A percentile compares a stretch with the other conserved stretches of the same genome.
phyloP scores from a whole-genome alignment of 2,888 invertebrate species.

The Teleiodes luculella region DNA sequence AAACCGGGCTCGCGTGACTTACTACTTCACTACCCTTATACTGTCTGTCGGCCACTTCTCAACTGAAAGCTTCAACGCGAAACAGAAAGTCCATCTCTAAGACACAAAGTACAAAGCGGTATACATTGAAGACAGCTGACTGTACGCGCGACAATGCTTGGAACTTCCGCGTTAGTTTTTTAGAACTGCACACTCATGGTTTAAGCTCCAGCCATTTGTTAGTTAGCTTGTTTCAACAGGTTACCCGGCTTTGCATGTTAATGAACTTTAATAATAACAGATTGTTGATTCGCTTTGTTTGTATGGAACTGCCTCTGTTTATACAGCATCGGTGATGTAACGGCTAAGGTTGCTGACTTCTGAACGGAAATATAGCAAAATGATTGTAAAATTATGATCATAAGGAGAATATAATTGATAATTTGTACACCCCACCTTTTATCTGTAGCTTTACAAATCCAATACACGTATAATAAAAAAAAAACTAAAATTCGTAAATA shows the following conservation, averaged over 20 bases:
- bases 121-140: neutral
- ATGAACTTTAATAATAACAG: constrained; percentile 28
- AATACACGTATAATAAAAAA: no score
- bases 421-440: no score
- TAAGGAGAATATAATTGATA: no score
- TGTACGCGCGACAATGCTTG: neutral
- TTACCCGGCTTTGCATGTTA: constrained; percentile 29
- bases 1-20: constrained; percentile 29
- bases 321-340: neutral
- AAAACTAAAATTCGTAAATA: no score
- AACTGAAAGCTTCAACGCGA: neutral
- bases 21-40: constrained; percentile 11
- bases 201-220: constrained; percentile 26
- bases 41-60: no score
- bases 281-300: constrained; percentile 27
- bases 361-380: no score
- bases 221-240: constrained; percentile 39
- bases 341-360: neutral
- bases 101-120: neutral
- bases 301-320: neutral
- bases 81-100: neutral
- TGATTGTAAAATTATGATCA: no score
- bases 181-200: constrained; percentile 7
- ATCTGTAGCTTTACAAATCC: no score
- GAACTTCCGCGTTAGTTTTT: constrained; percentile 2